Evolutionary conservation across 35 echinoderm and acorn worm species (phyloP).

Genomic region (Ophioderma brevispina): DNA sequence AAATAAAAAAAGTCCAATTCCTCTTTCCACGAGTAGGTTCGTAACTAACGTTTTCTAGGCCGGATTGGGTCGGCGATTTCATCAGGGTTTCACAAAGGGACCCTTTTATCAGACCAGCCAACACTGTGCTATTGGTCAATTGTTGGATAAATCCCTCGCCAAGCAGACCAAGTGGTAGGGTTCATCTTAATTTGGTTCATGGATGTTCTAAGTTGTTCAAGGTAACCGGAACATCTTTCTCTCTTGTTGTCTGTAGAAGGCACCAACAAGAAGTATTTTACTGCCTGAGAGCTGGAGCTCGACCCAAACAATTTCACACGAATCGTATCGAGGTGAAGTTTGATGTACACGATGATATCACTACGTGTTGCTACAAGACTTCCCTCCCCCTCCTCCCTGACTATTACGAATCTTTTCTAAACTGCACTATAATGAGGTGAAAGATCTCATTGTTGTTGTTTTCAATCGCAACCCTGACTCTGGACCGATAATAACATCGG

Average conservation of each 20-base stretch:
- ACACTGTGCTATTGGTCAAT: too few relatives aligned
- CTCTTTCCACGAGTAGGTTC: too few relatives aligned
- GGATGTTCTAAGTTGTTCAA: background rate
- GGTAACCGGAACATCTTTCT: background rate
- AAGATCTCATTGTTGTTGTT: background rate
- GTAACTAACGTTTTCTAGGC: too few relatives aligned
- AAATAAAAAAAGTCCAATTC: too few relatives aligned
- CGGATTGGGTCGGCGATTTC: too few relatives aligned
- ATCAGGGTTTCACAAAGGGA: too few relatives aligned
- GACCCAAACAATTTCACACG: background rate
- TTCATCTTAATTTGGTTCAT: too few relatives aligned
- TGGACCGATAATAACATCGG: background rate
- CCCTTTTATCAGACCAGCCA: too few relatives aligned
- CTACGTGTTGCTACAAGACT: background rate
- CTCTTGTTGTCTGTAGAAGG: background rate
- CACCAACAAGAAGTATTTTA: too few relatives aligned
- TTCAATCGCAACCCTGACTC: background rate
- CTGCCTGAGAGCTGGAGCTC: background rate
- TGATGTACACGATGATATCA: background rate
- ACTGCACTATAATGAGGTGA: background rate
- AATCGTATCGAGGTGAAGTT: background rate
- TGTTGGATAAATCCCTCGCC: too few relatives aligned
- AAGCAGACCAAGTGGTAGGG: too few relatives aligned
- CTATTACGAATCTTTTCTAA: background rate
- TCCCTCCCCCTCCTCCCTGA: background rate